Base-by-base conservation (phyloP, 2,113 vertebrate species). In the Gasterosteus aculeatus region DNA sequence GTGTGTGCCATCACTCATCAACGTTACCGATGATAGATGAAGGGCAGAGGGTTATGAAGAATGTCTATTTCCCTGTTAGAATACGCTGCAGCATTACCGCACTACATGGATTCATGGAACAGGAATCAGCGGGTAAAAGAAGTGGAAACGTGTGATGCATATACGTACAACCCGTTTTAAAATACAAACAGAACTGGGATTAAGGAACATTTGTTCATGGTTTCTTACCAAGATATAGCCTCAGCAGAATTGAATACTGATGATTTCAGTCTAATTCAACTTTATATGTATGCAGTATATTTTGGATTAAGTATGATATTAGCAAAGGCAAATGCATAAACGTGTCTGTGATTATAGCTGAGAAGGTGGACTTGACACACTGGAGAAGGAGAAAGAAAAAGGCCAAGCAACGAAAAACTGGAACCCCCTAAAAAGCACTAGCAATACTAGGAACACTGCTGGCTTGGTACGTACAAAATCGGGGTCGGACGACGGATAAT, bases 1-100 rank as follows among this genome's bases (percentile, higher is more conserved):
- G 42, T 14, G 54, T 61, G 69, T 74, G 65, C 47, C 82, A 60
- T 81, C 79, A 66, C 51, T 82, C 77, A 70, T 38, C 42, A 47
- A 35, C 41, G 8, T n/a, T 54, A 42, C 29, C 16, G 49, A 41
- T 91, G 93, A 93, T 87, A 83, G 89, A 92, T 92, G 89, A 86
- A 68, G 68, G 74, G 78, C 74, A 72, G 67, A 53, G 83, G 75
- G 41, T 67, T 62, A 82, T 91, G 83, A 88, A 84, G 75, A 83
- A 86, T 67, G 77, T 72, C 80, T 83, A 14, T 85, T 85, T 77
- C 72, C 26, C 47, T 4, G 41, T 70, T 88, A 75, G 86, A 86
- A 85, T 82, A 85, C 80, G 80, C 75, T 62, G 68, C 47, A 68
- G 83, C 72, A 77, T 80, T 81, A 86, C 65, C 42, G 26, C 64